These are phyloP conservation scores for Mungos mungo DNA, from an alignment of 2,113 vertebrate genomes.

Conservation along the genomic window DNA sequence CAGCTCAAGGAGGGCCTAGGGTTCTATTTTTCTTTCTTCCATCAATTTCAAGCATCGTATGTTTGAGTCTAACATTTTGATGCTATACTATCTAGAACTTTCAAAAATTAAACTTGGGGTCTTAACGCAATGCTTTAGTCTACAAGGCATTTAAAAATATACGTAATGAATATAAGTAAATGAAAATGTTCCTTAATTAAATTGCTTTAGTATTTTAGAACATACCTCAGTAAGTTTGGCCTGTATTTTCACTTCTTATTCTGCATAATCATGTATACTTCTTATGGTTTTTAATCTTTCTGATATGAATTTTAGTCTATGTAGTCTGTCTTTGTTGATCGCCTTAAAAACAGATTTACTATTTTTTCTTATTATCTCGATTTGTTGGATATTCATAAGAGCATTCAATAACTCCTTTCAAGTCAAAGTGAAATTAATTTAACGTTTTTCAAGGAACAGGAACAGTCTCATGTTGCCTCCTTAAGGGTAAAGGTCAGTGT, in stretches of 20 bases:
- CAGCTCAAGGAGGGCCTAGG: background rate
- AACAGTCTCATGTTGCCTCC: background rate
- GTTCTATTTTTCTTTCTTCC: background rate
- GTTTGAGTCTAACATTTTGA: background rate
- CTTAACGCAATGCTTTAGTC: background rate
- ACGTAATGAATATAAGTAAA: background rate
- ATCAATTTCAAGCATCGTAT: background rate
- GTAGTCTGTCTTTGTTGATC: constrained; percentile 30
- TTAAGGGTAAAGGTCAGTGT: background rate
- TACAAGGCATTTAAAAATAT: background rate
- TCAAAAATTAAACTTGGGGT: background rate
- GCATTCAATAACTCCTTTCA: background rate
- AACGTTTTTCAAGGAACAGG: constrained; percentile 32
- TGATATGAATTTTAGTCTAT: background rate
- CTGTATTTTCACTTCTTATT: background rate
- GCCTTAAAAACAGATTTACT: constrained; percentile 8
- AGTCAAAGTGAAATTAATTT: constrained; percentile 43
- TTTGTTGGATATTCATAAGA: constrained; percentile 44
- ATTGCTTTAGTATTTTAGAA: background rate
- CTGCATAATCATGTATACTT: background rate
- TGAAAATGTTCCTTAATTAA: background rate
- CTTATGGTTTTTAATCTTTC: constrained; percentile 2
- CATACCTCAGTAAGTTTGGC: background rate
- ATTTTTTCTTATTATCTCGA: constrained; percentile 25
- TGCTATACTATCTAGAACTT: background rate